Conservation (phyloP, 2,888 invertebrate genomes). For the Incurvaria masculella region DNA sequence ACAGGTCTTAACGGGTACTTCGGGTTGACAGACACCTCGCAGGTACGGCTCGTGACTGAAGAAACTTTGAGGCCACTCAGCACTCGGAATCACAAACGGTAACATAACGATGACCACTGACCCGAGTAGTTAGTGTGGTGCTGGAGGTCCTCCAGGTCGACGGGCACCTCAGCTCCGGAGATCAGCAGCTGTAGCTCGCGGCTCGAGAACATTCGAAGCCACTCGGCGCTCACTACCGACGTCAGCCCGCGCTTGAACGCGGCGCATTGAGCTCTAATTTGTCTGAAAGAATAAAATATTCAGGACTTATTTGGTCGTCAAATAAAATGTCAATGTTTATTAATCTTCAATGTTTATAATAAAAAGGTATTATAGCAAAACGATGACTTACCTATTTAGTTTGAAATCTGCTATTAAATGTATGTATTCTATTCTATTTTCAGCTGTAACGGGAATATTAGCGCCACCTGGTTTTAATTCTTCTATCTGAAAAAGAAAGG, state of each 20-base stretch:
- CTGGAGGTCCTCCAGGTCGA: constrained; percentile 87
- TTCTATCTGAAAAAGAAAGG: constrained; percentile 58
- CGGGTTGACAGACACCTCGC: too few relatives aligned
- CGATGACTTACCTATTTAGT: constrained; percentile 64
- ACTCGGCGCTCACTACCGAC: constrained; percentile 86
- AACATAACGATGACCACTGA: constrained; percentile 25
- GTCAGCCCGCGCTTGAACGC: constrained; percentile 89
- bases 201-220: constrained; percentile 90
- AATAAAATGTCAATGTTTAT: neutral
- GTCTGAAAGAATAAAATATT: constrained; percentile 32
- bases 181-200: constrained; percentile 96
- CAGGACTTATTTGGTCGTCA: neutral
- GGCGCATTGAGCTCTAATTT: constrained; percentile 80
- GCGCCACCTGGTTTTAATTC: constrained; percentile 90
- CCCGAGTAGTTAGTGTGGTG: constrained; percentile 86
- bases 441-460: constrained; percentile 85
- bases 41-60: neutral
- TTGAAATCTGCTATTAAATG: constrained; percentile 96
- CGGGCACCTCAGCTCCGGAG: constrained; percentile 91
- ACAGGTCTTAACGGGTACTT: too few relatives aligned
- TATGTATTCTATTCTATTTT: constrained; percentile 95
- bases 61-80: neutral
- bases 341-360: neutral
- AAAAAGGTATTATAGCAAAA: neutral
- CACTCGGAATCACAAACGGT: neutral